These are phyloP conservation scores for Drosophila nebulosa DNA, from an alignment of 1,140 invertebrate species.

Conservation along the genomic window DNA sequence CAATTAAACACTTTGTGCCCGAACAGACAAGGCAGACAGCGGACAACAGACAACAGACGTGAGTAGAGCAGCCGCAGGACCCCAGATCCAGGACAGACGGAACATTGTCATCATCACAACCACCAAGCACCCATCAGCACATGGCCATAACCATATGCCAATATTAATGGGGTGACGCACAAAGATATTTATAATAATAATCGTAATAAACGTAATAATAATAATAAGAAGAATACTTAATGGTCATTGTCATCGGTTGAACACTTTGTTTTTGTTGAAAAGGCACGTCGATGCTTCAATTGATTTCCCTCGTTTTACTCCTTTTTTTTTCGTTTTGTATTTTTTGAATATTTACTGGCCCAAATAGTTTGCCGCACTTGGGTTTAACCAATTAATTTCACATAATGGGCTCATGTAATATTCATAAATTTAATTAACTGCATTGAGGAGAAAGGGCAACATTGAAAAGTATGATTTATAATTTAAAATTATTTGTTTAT, in stretches of 20 bases:
- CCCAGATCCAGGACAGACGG: neutral
- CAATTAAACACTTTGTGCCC: constrained; percentile 56
- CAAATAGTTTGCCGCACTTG: constrained; percentile 41
- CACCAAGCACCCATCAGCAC: neutral
- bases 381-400: constrained; percentile 60
- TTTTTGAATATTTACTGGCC: constrained; percentile 61
- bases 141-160: neutral
- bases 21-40: constrained; percentile 11
- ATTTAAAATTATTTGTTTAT: neutral
- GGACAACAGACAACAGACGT: neutral
- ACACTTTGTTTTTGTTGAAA: neutral
- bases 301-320: neutral
- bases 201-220: constrained; percentile 15
- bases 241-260: neutral
- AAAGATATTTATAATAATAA: constrained; percentile 34
- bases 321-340: constrained; percentile 23
- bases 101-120: neutral
- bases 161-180: constrained; percentile 44
- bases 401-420: constrained; percentile 47
- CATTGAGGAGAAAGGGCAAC: constrained; percentile 13
- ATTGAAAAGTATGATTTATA: neutral
- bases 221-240: constrained; percentile 10
- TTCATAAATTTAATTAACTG: constrained; percentile 71
- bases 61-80: neutral
- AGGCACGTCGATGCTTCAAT: neutral